Conservation (phyloP, 1,140 invertebrate species). For the Drosophila kepulauana region DNA sequence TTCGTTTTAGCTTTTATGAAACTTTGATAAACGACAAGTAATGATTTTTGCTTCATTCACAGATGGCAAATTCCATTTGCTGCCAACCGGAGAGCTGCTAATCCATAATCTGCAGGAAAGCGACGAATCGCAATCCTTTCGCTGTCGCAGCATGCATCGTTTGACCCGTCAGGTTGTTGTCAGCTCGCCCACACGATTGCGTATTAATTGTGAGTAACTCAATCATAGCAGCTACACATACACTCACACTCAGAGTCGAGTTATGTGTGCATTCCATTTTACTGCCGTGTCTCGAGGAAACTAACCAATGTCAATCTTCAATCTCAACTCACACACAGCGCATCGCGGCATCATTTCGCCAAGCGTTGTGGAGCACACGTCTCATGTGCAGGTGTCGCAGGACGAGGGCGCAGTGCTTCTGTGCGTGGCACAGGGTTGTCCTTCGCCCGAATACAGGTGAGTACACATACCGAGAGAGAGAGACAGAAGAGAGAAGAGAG, state of each 20-base stretch:
- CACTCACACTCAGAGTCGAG: conserved; percentile 35
- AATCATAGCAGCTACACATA: conserved; percentile 27
- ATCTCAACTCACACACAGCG: conserved; percentile 85
- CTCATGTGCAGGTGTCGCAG: conserved; percentile 89
- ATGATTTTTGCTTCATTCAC: conserved; percentile 61
- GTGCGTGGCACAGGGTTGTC: conserved; percentile 91
- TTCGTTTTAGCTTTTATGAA: background rate
- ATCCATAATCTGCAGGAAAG: conserved; percentile 91
- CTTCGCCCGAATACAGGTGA: conserved; percentile 90
- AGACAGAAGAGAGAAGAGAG: background rate
- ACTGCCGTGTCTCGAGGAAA: conserved; percentile 12
- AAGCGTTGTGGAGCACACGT: conserved; percentile 89
- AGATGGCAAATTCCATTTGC: conserved; percentile 93
- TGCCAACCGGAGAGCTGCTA: conserved; percentile 92
- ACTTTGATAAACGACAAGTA: conserved; percentile 18
- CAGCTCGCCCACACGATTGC: conserved; percentile 90
- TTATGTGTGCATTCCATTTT: conserved; percentile 15
- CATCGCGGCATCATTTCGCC: conserved; percentile 89
- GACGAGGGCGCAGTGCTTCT: conserved; percentile 91
- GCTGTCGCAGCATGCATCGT: conserved; percentile 92
- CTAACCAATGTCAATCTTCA: conserved; percentile 71
- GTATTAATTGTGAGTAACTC: conserved; percentile 88
- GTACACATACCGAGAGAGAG: conserved; percentile 10
- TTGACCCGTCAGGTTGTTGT: conserved; percentile 91
- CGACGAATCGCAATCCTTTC: conserved; percentile 91